Evolutionary conservation across 2,888 invertebrate genomes (phyloP), one percentile per base, ranked within the genome.

Genomic region (Epinotia ramella): DNA sequence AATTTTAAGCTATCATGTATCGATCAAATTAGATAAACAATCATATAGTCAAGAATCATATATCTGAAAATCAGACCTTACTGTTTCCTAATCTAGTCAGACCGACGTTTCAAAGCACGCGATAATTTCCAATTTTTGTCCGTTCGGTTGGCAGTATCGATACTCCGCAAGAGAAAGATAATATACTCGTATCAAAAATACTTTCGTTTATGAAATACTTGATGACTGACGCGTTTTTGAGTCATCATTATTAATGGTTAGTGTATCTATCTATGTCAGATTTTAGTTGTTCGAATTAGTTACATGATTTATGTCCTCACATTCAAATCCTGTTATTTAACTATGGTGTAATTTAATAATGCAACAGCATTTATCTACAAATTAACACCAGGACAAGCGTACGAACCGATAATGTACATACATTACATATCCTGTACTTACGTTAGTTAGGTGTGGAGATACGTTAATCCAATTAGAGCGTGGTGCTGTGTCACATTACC

Each of bases 391-490:
- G n/a, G 24, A 72, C 76, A 67, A 67, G 67, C 5, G 66, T 76
- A 72, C 62, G n/a, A 72, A 57, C 65, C 59, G 70, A 67, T 72
- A 76, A 67, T 76, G 72, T 65, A 76, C 75, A 66, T 67, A 76
- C 66, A 71, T 67, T 67, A 69, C n/a, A 69, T 44, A 24, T 65
- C 66, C 53, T 69, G 60, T 69, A 46, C 67, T 67, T 57, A 68
- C 70, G 53, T 63, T 71, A 59, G 59, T 65, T 70, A 60, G 24
- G 67, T 71, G 49, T 67, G 72, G 71, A 66, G 70, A 65, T 65
- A 70, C 68, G 69, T 69, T 76, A 76, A 76, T 76, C 76, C 76
- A 72, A 76, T 76, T 76, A 76, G 76, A 76, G 72, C 76, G 16
- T 20, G 62, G 76, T 62, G 66, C 67, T 56, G 76, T 76, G 76